These are phyloP conservation scores for Cydia fagiglandana DNA, from an alignment of 1,140 invertebrate species.

Conservation along the genomic window DNA sequence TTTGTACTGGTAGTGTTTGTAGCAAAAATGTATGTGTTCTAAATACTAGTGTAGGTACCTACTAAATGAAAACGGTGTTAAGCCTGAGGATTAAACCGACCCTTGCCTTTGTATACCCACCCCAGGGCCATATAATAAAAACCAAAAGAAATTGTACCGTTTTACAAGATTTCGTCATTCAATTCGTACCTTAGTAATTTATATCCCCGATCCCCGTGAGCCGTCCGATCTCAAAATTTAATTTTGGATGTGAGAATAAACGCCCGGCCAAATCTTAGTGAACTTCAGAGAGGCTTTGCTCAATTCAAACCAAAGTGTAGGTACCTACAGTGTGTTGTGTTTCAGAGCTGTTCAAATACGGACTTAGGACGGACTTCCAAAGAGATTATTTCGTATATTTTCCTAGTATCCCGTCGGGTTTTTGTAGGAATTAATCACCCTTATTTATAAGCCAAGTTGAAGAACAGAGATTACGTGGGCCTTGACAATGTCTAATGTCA, in stretches of 20 bases:
- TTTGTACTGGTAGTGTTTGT: too few relatives aligned
- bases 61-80: too few relatives aligned
- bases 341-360: constrained; percentile 13
- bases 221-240: too few relatives aligned
- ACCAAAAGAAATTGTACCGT: too few relatives aligned
- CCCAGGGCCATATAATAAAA: too few relatives aligned
- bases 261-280: background rate
- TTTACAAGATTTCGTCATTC: too few relatives aligned
- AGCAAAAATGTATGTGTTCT: too few relatives aligned
- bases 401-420: constrained; percentile 4
- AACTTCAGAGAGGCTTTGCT: background rate
- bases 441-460: constrained; percentile 20
- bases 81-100: too few relatives aligned
- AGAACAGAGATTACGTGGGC: constrained; percentile 22
- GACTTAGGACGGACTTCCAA: constrained; percentile 17
- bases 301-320: background rate
- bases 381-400: constrained; percentile 22
- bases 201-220: too few relatives aligned
- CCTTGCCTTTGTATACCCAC: too few relatives aligned
- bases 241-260: background rate
- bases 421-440: constrained; percentile 20
- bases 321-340: background rate
- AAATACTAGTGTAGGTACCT: too few relatives aligned
- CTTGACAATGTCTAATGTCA: constrained; percentile 1
- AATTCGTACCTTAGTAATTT: too few relatives aligned